Conservation (phyloP, 2,113 vertebrate genomes). For the Sphyrna mokarran region DNA sequence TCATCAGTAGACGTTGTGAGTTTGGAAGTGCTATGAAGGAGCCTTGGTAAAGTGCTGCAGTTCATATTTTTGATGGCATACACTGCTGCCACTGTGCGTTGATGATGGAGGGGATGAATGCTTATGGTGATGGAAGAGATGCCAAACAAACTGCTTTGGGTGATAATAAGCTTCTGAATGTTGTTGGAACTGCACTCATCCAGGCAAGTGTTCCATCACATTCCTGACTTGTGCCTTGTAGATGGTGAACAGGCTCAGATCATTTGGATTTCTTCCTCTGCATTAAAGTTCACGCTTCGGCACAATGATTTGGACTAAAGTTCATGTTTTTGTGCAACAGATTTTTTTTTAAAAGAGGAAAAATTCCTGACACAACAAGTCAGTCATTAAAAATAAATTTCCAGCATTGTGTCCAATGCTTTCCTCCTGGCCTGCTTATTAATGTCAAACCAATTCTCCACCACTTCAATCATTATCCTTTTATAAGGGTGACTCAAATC, state of each 20-base stretch:
- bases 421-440: background rate
- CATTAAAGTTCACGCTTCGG: background rate
- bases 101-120: too few relatives aligned
- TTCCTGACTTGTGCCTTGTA: too few relatives aligned
- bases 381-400: background rate
- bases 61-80: too few relatives aligned
- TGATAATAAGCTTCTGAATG: too few relatives aligned
- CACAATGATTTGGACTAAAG: background rate
- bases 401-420: background rate
- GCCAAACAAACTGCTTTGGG: too few relatives aligned
- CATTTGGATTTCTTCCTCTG: background rate
- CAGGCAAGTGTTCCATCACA: too few relatives aligned
- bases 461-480: background rate
- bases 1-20: too few relatives aligned
- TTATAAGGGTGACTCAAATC: background rate
- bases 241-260: background rate
- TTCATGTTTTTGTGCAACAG: background rate
- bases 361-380: background rate
- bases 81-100: too few relatives aligned
- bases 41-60: too few relatives aligned
- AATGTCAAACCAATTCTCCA: background rate
- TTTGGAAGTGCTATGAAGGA: too few relatives aligned
- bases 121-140: too few relatives aligned
- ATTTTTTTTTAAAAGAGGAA: background rate
- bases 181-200: too few relatives aligned